Evolutionary conservation across 2,888 invertebrate genomes (phyloP), one percentile per base, ranked within the genome.

Genomic region (Dasypolia templi): DNA sequence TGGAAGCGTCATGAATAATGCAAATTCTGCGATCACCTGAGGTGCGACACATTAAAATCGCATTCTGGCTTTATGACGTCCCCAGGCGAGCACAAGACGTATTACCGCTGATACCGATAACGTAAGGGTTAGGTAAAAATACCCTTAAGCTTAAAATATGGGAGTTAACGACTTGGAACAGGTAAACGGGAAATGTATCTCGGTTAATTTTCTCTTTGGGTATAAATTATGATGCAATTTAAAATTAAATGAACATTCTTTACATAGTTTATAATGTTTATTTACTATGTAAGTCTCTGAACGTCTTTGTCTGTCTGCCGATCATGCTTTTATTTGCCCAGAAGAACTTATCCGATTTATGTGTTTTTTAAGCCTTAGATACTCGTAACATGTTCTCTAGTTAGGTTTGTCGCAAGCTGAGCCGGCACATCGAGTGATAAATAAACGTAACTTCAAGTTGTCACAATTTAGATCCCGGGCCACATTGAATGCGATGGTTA

Each of bases 1-100:
- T 86, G 86, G 82, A 51, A 69, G 77, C 76, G 75, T 81, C 87
- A 92, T 93, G 93, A 94, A 94, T 94, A 93, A 95, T 94, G 93
- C 91, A 94, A 88, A 87, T 81, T 75, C 83, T 14, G 56, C 87
- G 90, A 93, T 92, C 92, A 91, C 89, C 91, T 90, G 87, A 90
- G 88, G 89, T 91, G 92, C 86, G 93, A 93, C 92, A 93, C 93
- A 94, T 94, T 94, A 94, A 94, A 94, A 93, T 91, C 93, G 91
- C 94, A 92, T 94, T 92, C 88, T 29, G 85, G 81, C 87, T 93
- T 93, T 91, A 91, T 91, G 92, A 89, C 85, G 84, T 81, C 86
- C 87, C 81, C 81, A 80, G 83, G 86, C 84, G 78, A 77, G 65
- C 49, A 61, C 56, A 77, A 89, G 89, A 91, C 87, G 88, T 87